Percentiles rank a stretch among this genome's conserved stretches.
These are phyloP conservation scores for Pristionchus entomophagus DNA, from an alignment of 2,888 invertebrate species.

Conservation along the genomic window DNA sequence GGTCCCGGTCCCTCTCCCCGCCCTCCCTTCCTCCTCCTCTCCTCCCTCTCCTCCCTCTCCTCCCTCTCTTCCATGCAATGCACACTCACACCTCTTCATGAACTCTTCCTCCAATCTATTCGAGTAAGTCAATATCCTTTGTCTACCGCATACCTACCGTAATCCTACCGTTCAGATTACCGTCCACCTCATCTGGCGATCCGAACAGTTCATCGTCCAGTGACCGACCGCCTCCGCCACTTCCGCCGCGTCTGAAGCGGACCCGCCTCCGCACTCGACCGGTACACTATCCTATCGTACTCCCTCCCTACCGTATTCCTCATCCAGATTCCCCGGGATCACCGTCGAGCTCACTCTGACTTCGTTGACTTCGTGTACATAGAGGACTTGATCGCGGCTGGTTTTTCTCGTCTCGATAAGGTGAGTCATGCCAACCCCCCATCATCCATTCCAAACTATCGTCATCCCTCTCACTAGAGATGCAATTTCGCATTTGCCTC, in stretches of 20 bases:
- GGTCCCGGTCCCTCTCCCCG: slow-evolving; percentile 1
- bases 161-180: not conserved
- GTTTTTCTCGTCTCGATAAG: slow-evolving; percentile 26
- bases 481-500: too few species aligned
- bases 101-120: slow-evolving; percentile 28
- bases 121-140: slow-evolving; percentile 27
- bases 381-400: slow-evolving; percentile 32
- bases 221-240: slow-evolving; percentile 18
- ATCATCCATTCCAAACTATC: too few species aligned
- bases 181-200: slow-evolving; percentile 4
- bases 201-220: not conserved
- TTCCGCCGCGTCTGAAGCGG: slow-evolving; percentile 18
- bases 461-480: not conserved
- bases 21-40: not conserved
- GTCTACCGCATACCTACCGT: slow-evolving; percentile 9
- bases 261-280: not conserved
- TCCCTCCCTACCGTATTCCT: not conserved
- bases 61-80: not conserved
- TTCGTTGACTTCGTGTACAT: slow-evolving; percentile 46
- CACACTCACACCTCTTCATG: slow-evolving; percentile 41
- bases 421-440: not conserved
- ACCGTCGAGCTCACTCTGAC: slow-evolving; percentile 39
- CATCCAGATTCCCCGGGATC: not conserved
- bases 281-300: not conserved
- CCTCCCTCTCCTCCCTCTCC: not conserved